Evolutionary conservation across 2,113 vertebrate species (phyloP).

Genomic region (Channa maculata): DNA sequence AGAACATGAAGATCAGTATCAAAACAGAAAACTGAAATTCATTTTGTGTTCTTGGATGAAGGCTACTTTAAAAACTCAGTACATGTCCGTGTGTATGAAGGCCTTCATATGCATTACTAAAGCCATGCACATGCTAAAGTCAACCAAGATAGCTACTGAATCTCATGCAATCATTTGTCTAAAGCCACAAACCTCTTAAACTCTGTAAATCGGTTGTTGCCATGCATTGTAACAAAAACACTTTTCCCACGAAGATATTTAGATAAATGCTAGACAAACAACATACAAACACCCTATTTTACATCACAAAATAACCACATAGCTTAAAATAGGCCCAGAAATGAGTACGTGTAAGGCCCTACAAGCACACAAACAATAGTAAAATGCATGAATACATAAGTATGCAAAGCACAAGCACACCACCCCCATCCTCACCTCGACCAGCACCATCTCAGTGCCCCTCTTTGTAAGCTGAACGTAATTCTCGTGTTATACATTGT

Average conservation of each 20-base stretch:
- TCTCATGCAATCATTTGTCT: conserved; percentile 31
- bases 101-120: conserved; percentile 3
- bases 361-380: conserved; percentile 2
- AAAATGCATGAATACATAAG: too few species aligned
- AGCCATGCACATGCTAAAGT: conserved; percentile 39
- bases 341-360: neutral
- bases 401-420: neutral
- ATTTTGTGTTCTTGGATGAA: neutral
- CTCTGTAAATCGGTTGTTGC: neutral
- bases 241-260: too few species aligned
- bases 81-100: conserved; percentile 24
- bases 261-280: too few species aligned
- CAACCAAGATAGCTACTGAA: conserved; percentile 14
- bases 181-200: conserved; percentile 11
- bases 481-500: too few species aligned
- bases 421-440: neutral
- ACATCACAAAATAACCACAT: neutral
- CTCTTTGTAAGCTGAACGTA: neutral
- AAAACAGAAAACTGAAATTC: conserved; percentile 27
- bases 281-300: conserved; percentile 1
- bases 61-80: conserved; percentile 9
- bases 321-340: neutral
- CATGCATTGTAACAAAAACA: conserved; percentile 45
- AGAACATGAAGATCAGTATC: conserved; percentile 44
- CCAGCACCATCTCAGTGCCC: neutral